Base-by-base conservation (phyloP, 2,797 vertebrate genomes). In the Paguma larvata region DNA sequence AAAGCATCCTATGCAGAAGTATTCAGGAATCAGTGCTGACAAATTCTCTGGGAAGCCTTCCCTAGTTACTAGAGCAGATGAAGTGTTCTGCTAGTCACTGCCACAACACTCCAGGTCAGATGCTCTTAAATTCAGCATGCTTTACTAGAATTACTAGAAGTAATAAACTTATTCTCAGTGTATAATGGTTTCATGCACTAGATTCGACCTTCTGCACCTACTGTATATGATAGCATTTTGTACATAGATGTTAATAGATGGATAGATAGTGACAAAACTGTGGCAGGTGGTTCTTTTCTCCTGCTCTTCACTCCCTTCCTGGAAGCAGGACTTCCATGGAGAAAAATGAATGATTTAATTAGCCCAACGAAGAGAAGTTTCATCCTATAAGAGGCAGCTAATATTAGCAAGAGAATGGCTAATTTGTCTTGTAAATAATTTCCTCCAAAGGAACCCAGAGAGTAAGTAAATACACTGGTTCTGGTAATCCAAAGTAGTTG, bases 361-460 rank as follows among this genome's bases (percentile, higher is more conserved):
- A 96, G 48, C 27, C 78, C 12, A 56, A n/a, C 1, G 19, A 86
- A 44, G 44, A 75, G 30, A 95, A 85, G 1, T 63, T 94, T 84
- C 51, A 51, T 79, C 34, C 16, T 94, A 46, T 82, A 95, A 90
- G 41, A 85, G n/a, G 59, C 3, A 80, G 30, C 44, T 84, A 56
- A 9, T n/a, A 59, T 86, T 89, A 89, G 53, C 41, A 80, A 85
- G 53, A 91, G 34, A 77, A 80, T 75, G 65, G n/a, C 48, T 89
- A 10, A 15, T 44, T 94, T 93, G 21, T 93, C 34, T 62, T 90
- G 13, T 68, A 72, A 94, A 91, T 90, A 41, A 67, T 94, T 96
- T 9, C 23, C 46, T 89, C 18, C 62, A 9, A 83, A 23, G 44
- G 30, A 63, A 88, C 18, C 32, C 10, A 75, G 38, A 85, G 41